These are phyloP conservation scores for Eumeta japonica DNA, from an alignment of 1,140 invertebrate species.

Conservation along the genomic window DNA sequence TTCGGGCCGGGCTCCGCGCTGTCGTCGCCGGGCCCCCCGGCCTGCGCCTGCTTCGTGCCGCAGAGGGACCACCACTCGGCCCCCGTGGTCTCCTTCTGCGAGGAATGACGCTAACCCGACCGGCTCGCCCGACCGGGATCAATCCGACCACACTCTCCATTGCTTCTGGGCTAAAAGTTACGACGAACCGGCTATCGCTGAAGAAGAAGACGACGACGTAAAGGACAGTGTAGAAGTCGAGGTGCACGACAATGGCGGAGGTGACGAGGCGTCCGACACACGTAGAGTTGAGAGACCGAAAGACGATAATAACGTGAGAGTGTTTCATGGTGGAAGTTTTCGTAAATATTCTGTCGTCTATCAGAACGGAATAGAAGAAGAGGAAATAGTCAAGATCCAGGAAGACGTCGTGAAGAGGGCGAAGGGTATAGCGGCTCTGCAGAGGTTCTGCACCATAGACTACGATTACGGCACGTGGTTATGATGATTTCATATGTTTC, in stretches of 20 bases:
- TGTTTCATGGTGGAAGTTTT: too few species aligned
- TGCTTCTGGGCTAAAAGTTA: slow-evolving; percentile 18
- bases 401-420: slow-evolving; percentile 21
- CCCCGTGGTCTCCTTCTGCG: slow-evolving; percentile 44
- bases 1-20: slow-evolving; percentile 32
- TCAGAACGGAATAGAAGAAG: too few species aligned
- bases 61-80: slow-evolving; percentile 41
- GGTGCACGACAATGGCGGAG: not conserved
- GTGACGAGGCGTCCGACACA: too few species aligned
- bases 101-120: slow-evolving; percentile 40
- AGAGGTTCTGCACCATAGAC: slow-evolving; percentile 27
- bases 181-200: too few species aligned
- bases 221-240: not conserved
- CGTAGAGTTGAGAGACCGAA: too few species aligned
- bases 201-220: slow-evolving; percentile 8
- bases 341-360: too few species aligned
- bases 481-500: too few species aligned
- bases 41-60: slow-evolving; percentile 40
- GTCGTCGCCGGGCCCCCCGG: slow-evolving; percentile 35
- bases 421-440: slow-evolving; percentile 27
- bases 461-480: slow-evolving; percentile 23
- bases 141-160: slow-evolving; percentile 6
- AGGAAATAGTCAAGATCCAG: slow-evolving; percentile 4
- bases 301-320: too few species aligned
- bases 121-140: too few species aligned